Percentiles rank a stretch among this genome's conserved stretches.
These are phyloP conservation scores for Prosapia bicincta DNA, from an alignment of 2,888 invertebrate genomes.

Conservation along the genomic window DNA sequence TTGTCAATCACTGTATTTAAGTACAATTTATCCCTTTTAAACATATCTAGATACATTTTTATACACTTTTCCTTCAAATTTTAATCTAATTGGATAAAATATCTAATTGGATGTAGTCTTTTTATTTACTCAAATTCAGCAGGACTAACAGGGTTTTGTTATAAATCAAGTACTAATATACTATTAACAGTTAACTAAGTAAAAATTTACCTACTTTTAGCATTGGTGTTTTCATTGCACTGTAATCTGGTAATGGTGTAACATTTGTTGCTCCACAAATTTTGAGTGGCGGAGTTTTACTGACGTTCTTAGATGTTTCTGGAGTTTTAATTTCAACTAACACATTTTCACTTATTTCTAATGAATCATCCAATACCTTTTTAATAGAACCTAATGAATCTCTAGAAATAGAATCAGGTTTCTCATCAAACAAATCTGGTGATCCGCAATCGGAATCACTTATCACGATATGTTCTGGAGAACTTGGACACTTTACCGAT, in stretches of 20 bases:
- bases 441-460: background rate
- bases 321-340: slow-evolving; percentile 4
- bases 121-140: no score
- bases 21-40: no score
- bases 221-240: slow-evolving; percentile 51
- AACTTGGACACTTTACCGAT: background rate
- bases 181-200: no score
- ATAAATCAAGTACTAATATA: no score
- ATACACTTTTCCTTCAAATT: no score
- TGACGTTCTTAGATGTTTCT: background rate
- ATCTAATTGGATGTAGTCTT: no score
- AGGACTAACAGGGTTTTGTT: no score
- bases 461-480: background rate
- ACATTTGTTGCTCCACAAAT: slow-evolving; percentile 40
- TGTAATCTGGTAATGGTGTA: slow-evolving; percentile 53
- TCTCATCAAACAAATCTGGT: background rate
- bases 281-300: slow-evolving; percentile 19
- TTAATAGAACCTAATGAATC: slow-evolving; percentile 15
- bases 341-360: slow-evolving; percentile 31
- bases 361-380: slow-evolving; percentile 31
- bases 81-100: no score
- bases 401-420: background rate
- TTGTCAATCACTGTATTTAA: no score
- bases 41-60: no score
- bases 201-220: slow-evolving; percentile 47